Base-by-base conservation (phyloP, 2,113 vertebrate species). In the Conger conger region DNA sequence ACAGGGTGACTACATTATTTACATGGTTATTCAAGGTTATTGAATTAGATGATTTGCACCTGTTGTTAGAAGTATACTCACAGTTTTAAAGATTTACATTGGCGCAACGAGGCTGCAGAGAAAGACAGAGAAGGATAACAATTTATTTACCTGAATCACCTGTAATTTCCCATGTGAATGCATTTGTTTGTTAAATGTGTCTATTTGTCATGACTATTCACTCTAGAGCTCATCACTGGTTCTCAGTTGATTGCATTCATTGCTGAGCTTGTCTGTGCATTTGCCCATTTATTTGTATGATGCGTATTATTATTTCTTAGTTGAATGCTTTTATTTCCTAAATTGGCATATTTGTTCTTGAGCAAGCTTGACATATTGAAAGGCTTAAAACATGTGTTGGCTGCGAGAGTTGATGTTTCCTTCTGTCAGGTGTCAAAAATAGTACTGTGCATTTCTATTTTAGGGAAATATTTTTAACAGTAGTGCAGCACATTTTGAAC, bases 91-190 rank as follows among this genome's bases (percentile, higher is more conserved):
- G 42, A 30, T 81, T 27, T 50, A 18, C 45, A 50, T 17, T 54
- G 40, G n/a, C 33, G 6, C 9, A 17, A 33, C 27, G 50, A 30
- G 23, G 9, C 23, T 80, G 20, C 45, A 81, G n/a, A 9, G 23
- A 37, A 4, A 57, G 4, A 40, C 9, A 13, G 42, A 30, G 4
- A 76, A 35, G 57, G 42, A 16, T 15, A 36, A 23, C 20, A 15
- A 36, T 79, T 40, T 33, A 84, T 84, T 57, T 57, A 84, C 73
- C 16, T 57, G 50, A 78, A 73, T 78, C 76, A n/a, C 36, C 53
- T 76, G 37, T 35, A 73, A 83, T 77, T 83, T 83, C 82, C 76
- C 82, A 76, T 7, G 42, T 33, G n/a, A 77, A 33, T 76, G 63
- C 73, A 68, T 54, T 0, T 84, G n/a, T 37, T 77, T 54, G 42